Base-by-base conservation (phyloP, 2,113 vertebrate species). In the Stictonetta naevosa region DNA sequence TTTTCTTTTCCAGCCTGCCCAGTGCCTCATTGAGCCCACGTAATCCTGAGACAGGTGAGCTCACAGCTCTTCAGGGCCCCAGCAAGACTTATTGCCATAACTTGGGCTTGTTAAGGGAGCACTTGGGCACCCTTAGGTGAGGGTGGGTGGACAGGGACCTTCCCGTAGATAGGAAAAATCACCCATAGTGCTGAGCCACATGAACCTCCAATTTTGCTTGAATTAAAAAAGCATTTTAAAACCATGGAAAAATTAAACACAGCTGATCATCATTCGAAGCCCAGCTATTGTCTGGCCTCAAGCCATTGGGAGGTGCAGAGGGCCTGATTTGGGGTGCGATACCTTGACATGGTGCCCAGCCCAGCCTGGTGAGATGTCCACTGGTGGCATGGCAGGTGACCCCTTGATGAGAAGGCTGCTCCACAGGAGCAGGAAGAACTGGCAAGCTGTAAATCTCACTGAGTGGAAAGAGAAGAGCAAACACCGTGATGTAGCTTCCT, bases 101-200 rank as follows among this genome's bases (percentile, higher is more conserved):
- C 14, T 50, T 67, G n/a, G 36, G 28, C 77, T 73, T 77, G 44
- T 67, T 86, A 71, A 53, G 36, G 69, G 55, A 77, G 38, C 10
- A 6, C 58, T 83, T 42, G 20, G n/a, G 42, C 31, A 86, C 11
- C 2, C 38, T 38, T 38, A 38, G 38, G 38, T 38, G 38, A 38
- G 38, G 38, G 38, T 38, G 38, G 38, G 38, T 38, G 38, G n/a
- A 95, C 0, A 1, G 42, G 31, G 25, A 36, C 16, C 26, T 76
- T 92, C 42, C 66, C 60, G 74, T 53, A 87, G 95, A 64, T 1
- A 40, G 56, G 56, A 82, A 92, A 91, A 90, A 55, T 40, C 0
- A 3, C 31, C 62, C 18, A 2, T 8, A 67, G 28, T 1, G 2
- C 42, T 82, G 91, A 74, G 33, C 19, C 0, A 0, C 0, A 0